Percentiles rank a stretch among this genome's conserved stretches.
These are phyloP conservation scores for Tortricodes alternella DNA, from an alignment of 2,888 invertebrate genomes.

Conservation along the genomic window DNA sequence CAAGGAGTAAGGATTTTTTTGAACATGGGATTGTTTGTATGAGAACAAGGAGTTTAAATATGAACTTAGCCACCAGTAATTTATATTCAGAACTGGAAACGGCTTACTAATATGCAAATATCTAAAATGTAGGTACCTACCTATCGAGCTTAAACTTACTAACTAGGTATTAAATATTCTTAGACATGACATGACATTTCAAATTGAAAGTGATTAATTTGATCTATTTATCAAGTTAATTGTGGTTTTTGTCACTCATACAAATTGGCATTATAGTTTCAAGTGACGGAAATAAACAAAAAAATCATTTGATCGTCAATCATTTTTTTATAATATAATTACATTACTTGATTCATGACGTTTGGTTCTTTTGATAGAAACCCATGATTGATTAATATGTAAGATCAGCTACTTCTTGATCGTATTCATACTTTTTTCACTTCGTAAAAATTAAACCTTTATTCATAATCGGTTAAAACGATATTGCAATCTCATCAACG, in stretches of 20 bases:
- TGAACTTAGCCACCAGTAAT: no score
- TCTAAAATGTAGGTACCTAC: not conserved
- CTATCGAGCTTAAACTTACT: no score
- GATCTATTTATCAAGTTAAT: not conserved
- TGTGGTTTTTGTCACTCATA: not conserved
- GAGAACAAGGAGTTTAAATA: no score
- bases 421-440: not conserved
- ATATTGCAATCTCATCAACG: conserved; percentile 20
- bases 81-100: not conserved
- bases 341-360: not conserved
- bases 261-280: not conserved
- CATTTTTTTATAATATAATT: not conserved
- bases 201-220: not conserved
- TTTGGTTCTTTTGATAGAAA: no score
- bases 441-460: not conserved
- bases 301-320: not conserved
- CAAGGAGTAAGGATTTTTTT: no score
- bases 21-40: no score
- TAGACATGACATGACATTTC: not conserved
- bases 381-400: no score
- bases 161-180: not conserved
- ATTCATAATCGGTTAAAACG: not conserved
- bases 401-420: no score
- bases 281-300: not conserved
- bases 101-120: not conserved